Evolutionary conservation across 2,888 invertebrate genomes (phyloP).

Genomic region (Drosophila eohydei): DNA sequence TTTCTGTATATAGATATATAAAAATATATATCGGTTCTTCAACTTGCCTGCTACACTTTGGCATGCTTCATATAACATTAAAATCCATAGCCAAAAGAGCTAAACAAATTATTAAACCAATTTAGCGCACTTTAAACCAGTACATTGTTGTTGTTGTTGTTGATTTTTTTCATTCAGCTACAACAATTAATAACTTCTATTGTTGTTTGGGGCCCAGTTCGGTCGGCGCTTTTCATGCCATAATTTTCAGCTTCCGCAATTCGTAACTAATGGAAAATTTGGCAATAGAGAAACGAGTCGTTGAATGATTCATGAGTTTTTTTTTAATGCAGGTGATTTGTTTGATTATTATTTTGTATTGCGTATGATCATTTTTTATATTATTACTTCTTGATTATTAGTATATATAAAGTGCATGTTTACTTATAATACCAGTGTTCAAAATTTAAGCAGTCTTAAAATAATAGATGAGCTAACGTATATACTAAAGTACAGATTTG

Average conservation of each 20-base stretch:
- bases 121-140: constrained; percentile 40
- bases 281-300: constrained; percentile 26
- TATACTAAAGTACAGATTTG: constrained; percentile 7
- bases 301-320: constrained; percentile 56
- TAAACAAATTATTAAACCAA: constrained; percentile 28
- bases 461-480: constrained; percentile 37
- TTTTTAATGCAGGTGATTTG: constrained; percentile 58
- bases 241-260: constrained; percentile 71
- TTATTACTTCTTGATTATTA: constrained; percentile 11
- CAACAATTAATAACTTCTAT: constrained; percentile 61
- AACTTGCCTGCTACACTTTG: not conserved
- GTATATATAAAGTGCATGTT: not conserved
- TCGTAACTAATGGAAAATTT: constrained; percentile 64
- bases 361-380: not conserved
- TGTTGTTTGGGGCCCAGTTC: constrained; percentile 23
- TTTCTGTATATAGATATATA: not conserved
- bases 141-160: constrained; percentile 3
- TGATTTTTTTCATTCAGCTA: constrained; percentile 8
- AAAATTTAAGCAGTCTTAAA: constrained; percentile 9
- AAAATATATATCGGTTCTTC: not conserved
- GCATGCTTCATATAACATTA: constrained; percentile 27
- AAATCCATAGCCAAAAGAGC: constrained; percentile 6
- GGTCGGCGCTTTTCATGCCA: constrained; percentile 60
- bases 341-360: not conserved
- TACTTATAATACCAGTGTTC: not conserved